Evolutionary conservation across 1,140 invertebrate genomes (phyloP).

Genomic region (Camponotus vicinus): DNA sequence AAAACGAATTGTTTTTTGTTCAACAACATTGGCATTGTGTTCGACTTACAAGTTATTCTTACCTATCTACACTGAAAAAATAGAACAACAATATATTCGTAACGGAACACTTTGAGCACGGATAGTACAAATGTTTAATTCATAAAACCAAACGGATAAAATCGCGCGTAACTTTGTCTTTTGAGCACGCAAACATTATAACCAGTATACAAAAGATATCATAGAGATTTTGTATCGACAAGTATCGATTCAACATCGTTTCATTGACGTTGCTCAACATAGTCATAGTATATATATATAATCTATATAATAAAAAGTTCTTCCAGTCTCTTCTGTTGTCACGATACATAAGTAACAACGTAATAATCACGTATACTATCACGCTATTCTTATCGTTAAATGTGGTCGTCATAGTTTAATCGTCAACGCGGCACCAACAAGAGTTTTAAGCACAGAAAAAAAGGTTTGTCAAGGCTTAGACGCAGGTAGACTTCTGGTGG

Average conservation of each 20-base stretch:
- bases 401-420: conserved; percentile 1
- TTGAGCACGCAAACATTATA: conserved; percentile 36
- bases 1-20: conserved; percentile 11
- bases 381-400: conserved; percentile 26
- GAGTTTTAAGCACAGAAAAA: conserved; percentile 18
- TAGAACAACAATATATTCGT: conserved; percentile 54
- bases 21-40: conserved; percentile 52
- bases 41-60: conserved; percentile 29
- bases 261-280: neutral
- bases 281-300: conserved; percentile 11
- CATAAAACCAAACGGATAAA: conserved; percentile 22
- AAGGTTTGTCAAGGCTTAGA: conserved; percentile 71
- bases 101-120: conserved; percentile 50
- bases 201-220: conserved; percentile 52
- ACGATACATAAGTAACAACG: conserved; percentile 36
- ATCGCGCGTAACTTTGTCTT: conserved; percentile 14
- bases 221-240: conserved; percentile 29
- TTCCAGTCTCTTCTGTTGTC: conserved; percentile 18
- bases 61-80: conserved; percentile 52
- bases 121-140: conserved; percentile 28
- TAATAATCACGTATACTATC: conserved; percentile 4
- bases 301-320: conserved; percentile 43
- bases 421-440: neutral
- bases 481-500: conserved; percentile 84
- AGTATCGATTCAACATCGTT: conserved; percentile 18